Base-by-base conservation (phyloP, 1,140 invertebrate genomes). In the Brachionus calyciflorus region DNA sequence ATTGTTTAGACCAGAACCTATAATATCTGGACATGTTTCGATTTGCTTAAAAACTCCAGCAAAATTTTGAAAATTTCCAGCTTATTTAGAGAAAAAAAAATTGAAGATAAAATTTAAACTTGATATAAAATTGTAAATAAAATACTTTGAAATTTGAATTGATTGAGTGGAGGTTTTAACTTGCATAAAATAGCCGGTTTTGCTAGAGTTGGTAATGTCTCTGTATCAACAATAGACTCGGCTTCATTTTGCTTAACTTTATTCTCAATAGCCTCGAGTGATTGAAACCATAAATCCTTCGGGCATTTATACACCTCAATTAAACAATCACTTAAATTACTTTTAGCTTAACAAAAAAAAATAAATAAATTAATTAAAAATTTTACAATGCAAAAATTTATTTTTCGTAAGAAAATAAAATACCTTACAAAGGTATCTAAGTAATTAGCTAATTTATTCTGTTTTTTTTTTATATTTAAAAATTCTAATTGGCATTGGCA, bases 301-400 rank as follows among this genome's bases (percentile, higher is more conserved):
- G 51, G 51, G 69, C 69, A 73, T 37, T 73, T 73, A 28, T 51
- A 49, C 30, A 73, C 30, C 24, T 73, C 69, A 51, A 73, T 73
- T 55, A 73, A 49, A 30, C 69, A 73, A 73, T 73, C 69, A 73
- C 69, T 73, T 55, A 73, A 55, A 24, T 37, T 40, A 51, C 33
- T 73, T 49, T 73, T 49, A 14, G 33, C 51, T 73, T 37, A 51
- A 73, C 40, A 21, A 51, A 73, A 51, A 73, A 48, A n/a, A 70
- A 37, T 24, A 51, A 73, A 37, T 12, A 24, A 12, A 21, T 41
- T 19, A 73, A 40, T 17, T 49, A 49, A 51, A 12, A 51, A 1
- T 49, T 24, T 41, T 37, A 51, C 44, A 51, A 73, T 21, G 24
- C 37, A 24, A 48, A 51, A 70, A 46, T 70, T 51, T 26, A 51